Percentiles rank a stretch among this genome's conserved stretches.
phyloP scores from a whole-genome alignment of 2,888 invertebrate species.

The Perithous albicinctus region DNA sequence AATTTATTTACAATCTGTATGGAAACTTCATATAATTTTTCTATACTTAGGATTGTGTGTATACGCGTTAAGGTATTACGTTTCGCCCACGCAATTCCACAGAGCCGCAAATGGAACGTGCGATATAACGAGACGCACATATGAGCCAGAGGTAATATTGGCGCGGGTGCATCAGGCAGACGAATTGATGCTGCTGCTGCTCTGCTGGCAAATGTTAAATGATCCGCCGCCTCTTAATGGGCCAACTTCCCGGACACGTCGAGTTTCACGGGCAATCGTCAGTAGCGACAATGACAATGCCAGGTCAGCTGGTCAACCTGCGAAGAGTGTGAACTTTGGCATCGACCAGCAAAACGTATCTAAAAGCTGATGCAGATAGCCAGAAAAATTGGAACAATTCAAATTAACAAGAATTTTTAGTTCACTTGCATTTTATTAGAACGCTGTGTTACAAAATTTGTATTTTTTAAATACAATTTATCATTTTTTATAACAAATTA shows the following conservation, averaged over 20 bases:
- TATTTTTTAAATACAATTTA: too few relatives aligned
- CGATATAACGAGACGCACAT: slow-evolving; percentile 29
- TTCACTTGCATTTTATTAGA: too few relatives aligned
- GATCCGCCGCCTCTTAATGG: slow-evolving; percentile 77
- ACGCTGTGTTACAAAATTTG: too few relatives aligned
- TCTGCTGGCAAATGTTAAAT: slow-evolving; percentile 78
- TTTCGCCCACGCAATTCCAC: slow-evolving; percentile 74
- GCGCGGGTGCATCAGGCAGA: slow-evolving; percentile 46
- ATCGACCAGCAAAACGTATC: not conserved
- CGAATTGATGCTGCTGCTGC: slow-evolving; percentile 36
- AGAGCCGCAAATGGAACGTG: not conserved
- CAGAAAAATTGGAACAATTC: too few relatives aligned
- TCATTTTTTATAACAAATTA: too few relatives aligned
- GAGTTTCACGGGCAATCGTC: slow-evolving; percentile 82
- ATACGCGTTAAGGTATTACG: slow-evolving; percentile 69
- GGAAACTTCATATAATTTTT: too few relatives aligned
- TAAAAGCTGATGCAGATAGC: too few relatives aligned
- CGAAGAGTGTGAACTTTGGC: slow-evolving; percentile 4
- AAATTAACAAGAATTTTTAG: too few relatives aligned
- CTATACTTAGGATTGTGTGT: slow-evolving; percentile 45
- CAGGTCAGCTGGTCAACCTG: slow-evolving; percentile 44
- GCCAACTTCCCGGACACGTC: slow-evolving; percentile 83
- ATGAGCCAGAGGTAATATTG: slow-evolving; percentile 27
- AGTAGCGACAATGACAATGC: slow-evolving; percentile 83
- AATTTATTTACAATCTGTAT: too few relatives aligned